A percentile compares a stretch with the other conserved stretches of the same genome.
Conservation (phyloP, 1,140 invertebrate species). For the Stenopsyche tienmushanensis region DNA sequence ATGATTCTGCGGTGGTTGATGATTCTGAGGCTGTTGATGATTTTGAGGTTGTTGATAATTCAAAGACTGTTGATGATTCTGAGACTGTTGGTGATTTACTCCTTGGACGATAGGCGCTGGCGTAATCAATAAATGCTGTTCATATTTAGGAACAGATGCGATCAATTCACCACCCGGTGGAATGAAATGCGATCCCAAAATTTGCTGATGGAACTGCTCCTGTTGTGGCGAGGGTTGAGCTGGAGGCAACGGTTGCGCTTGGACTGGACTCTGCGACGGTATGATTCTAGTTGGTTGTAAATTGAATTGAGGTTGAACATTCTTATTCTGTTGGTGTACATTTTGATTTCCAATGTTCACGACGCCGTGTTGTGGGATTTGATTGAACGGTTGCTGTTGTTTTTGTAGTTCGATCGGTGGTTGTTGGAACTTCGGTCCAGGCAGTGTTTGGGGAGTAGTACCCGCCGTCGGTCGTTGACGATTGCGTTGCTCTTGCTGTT, state of each 20-base stretch:
- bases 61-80: conserved; percentile 45
- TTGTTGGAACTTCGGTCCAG: conserved; percentile 42
- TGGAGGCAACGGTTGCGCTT: conserved; percentile 44
- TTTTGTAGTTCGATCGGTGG: conserved; percentile 45
- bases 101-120: conserved; percentile 47
- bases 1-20: neutral
- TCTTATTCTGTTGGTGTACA: conserved; percentile 33
- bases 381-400: conserved; percentile 42
- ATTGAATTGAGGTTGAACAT: conserved; percentile 48
- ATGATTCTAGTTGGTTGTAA: conserved; percentile 37
- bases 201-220: conserved; percentile 52
- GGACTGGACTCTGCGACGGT: conserved; percentile 38
- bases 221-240: conserved; percentile 48
- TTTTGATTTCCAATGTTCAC: no score
- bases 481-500: conserved; percentile 44
- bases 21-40: conserved; percentile 48
- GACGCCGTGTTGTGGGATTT: conserved; percentile 21
- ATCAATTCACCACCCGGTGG: conserved; percentile 66
- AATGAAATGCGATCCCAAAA: conserved; percentile 49
- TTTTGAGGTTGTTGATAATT: no score
- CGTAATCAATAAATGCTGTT: conserved; percentile 68
- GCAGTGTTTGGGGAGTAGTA: conserved; percentile 44
- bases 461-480: conserved; percentile 49
- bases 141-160: conserved; percentile 71
- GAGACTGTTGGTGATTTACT: conserved; percentile 43